Conservation (phyloP, 1,140 invertebrate genomes). For the Aphelenchoides fujianensis region DNA sequence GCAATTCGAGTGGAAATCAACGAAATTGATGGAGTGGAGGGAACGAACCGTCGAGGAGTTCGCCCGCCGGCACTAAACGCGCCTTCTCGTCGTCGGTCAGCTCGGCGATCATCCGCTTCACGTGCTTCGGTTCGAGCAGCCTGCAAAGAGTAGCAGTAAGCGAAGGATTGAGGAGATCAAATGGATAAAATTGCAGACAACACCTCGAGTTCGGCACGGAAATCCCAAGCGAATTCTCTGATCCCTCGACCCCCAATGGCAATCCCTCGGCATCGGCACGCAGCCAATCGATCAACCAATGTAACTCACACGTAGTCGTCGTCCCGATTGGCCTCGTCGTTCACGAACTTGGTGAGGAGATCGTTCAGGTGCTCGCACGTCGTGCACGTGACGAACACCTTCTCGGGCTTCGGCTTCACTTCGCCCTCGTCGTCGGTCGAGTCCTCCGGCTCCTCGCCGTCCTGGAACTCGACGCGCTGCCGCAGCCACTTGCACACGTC, state of each 20-base stretch:
- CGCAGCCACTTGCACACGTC: neutral
- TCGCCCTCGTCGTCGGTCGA: neutral
- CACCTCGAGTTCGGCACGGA: neutral
- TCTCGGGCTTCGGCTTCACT: too few relatives aligned
- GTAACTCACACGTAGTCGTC: too few relatives aligned
- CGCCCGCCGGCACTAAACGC: neutral
- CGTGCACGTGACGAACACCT: neutral
- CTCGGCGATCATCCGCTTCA: neutral
- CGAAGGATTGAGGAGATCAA: neutral
- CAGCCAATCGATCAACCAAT: too few relatives aligned
- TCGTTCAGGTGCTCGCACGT: neutral
- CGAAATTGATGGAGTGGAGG: neutral
- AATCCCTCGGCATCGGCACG: too few relatives aligned
- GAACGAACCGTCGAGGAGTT: neutral
- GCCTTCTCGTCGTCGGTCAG: neutral
- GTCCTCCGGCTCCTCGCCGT: neutral
- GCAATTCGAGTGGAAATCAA: neutral
- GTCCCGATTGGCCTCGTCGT: neutral
- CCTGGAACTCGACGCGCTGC: neutral
- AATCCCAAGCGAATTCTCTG: too few relatives aligned
- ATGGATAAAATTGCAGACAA: neutral
- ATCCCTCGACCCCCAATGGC: neutral
- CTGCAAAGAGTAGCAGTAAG: too few relatives aligned
- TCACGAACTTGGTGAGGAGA: neutral
- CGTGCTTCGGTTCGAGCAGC: neutral